Evolutionary conservation across 2,797 vertebrate genomes (phyloP).

Genomic region (Micropoecilia bifurca): DNA sequence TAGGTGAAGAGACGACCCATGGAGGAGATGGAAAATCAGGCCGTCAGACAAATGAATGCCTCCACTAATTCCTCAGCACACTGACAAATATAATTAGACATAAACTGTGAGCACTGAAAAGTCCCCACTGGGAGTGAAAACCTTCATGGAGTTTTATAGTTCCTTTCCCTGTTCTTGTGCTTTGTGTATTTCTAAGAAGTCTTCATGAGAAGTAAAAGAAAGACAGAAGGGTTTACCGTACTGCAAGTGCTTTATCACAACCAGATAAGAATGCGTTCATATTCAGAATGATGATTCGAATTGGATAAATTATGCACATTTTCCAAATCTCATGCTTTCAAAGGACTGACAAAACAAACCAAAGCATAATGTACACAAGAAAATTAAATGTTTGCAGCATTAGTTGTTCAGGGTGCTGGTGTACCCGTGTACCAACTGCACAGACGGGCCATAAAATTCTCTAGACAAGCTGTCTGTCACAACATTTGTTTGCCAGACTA

Average conservation of each 20-base stretch:
- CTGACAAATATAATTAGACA: slow-evolving; percentile 96
- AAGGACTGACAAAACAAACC: slow-evolving; percentile 16
- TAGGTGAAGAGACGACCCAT: slow-evolving; percentile 84
- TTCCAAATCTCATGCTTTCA: slow-evolving; percentile 27
- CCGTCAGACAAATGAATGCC: slow-evolving; percentile 79
- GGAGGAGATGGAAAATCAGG: slow-evolving; percentile 87
- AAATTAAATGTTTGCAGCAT: slow-evolving; percentile 39
- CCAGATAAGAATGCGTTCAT: slow-evolving; percentile 7
- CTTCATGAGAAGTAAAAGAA: slow-evolving; percentile 46
- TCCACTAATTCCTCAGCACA: slow-evolving; percentile 66
- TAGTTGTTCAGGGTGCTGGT: slow-evolving; percentile 53
- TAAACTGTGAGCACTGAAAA: slow-evolving; percentile 86
- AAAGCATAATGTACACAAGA: slow-evolving; percentile 27
- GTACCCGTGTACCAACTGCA: slow-evolving; percentile 60
- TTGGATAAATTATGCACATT: slow-evolving; percentile 6
- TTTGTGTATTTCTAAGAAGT: slow-evolving; percentile 45
- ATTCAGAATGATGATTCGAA: slow-evolving; percentile 2
- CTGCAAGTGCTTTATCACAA: not conserved
- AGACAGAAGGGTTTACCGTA: not conserved
- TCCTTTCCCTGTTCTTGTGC: slow-evolving; percentile 65
- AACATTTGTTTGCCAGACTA: slow-evolving; percentile 86
- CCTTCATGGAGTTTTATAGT: slow-evolving; percentile 85
- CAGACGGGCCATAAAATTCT: slow-evolving; percentile 78
- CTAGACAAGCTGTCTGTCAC: slow-evolving; percentile 83
- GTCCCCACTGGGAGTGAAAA: slow-evolving; percentile 84